phyloP scores from a whole-genome alignment of 2,113 vertebrate species.

The Alexandromys fortis region DNA sequence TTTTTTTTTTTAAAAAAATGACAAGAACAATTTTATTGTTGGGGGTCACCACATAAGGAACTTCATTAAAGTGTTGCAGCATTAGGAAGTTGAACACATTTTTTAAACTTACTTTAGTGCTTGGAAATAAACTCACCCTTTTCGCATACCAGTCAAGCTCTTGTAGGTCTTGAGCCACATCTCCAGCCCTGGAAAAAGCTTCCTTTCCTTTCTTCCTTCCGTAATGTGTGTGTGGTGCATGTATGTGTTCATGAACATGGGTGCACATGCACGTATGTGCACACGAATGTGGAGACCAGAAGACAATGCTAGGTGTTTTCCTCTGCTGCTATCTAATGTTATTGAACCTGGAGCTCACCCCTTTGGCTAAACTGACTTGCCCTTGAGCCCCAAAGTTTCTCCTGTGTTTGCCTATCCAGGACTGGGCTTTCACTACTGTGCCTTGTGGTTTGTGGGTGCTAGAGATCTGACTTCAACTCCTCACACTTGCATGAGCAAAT shows the following conservation, averaged over 20 bases:
- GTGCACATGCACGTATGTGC: background rate
- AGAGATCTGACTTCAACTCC: background rate
- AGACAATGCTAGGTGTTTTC: no score
- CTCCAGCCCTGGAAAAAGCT: background rate
- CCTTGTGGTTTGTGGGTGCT: background rate
- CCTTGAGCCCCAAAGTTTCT: background rate
- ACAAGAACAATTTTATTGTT: no score
- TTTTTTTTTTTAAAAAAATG: no score
- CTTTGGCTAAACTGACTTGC: background rate
- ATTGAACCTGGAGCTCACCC: background rate
- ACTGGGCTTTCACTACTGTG: background rate
- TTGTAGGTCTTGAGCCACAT: background rate
- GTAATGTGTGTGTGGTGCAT: background rate
- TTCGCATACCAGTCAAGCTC: background rate
- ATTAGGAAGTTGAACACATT: background rate
- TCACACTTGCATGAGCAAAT: background rate
- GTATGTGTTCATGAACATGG: background rate
- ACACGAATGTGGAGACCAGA: background rate
- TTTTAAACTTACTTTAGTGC: background rate
- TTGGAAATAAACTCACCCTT: background rate
- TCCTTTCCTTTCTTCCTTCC: background rate
- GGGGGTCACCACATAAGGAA: no score
- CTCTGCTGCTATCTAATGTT: background rate
- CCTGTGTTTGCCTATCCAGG: background rate
- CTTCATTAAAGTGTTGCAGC: no score